Evolutionary conservation across 2,113 vertebrate genomes (phyloP).

Genomic region (Ailurus styani): DNA sequence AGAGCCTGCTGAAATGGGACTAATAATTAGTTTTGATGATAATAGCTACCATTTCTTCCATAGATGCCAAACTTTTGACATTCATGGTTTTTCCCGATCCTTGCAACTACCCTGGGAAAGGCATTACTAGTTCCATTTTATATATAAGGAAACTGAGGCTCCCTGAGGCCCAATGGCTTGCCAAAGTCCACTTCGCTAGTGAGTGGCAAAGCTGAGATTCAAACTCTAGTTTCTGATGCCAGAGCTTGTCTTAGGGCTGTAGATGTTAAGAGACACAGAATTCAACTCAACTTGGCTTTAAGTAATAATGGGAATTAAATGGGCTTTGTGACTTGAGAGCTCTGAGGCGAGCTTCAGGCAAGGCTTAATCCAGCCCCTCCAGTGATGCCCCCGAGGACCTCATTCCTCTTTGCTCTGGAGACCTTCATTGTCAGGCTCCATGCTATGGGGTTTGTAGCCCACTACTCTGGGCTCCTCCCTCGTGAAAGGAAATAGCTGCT

Average conservation of each 20-base stretch:
- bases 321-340: background rate
- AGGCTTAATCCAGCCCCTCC: background rate
- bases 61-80: background rate
- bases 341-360: background rate
- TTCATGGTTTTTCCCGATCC: background rate
- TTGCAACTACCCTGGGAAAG: background rate
- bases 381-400: background rate
- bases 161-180: background rate
- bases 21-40: background rate
- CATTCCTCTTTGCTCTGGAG: background rate
- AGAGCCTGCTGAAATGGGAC: background rate
- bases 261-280: background rate
- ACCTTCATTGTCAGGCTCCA: background rate
- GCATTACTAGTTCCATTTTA: background rate
- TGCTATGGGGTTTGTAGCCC: fast-evolving
- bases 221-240: background rate
- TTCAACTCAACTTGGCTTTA: background rate
- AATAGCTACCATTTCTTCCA: background rate
- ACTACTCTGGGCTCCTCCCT: background rate
- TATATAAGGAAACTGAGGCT: constrained; percentile 2
- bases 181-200: background rate
- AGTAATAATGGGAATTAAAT: background rate
- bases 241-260: background rate
- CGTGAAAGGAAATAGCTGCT: background rate
- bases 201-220: background rate